A percentile compares a stretch with the other conserved stretches of the same genome.
Conservation (phyloP, 1,140 invertebrate species). For the Cephus cinctus region DNA sequence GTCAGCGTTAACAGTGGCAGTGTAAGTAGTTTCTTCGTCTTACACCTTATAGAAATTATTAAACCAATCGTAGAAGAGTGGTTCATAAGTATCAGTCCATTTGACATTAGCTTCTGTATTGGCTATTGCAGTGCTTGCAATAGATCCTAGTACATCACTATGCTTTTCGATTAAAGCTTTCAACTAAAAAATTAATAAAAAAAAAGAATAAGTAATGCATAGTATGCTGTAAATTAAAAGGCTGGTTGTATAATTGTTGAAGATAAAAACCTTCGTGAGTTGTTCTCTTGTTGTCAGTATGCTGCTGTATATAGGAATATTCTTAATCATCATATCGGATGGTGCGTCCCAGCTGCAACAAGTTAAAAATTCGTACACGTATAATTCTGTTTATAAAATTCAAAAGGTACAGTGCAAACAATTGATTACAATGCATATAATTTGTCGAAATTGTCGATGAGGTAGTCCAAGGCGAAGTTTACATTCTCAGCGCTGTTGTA, state of each 20-base stretch:
- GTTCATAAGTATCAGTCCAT: constrained; percentile 7
- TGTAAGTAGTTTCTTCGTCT: not conserved
- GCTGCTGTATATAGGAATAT: constrained; percentile 14
- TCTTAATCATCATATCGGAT: too few relatives aligned
- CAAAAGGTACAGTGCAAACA: constrained; percentile 10
- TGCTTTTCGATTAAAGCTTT: not conserved
- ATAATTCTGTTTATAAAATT: too few relatives aligned
- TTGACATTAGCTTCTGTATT: constrained; percentile 20
- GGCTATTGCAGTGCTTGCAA: not conserved
- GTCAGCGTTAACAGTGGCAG: constrained; percentile 3
- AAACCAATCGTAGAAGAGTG: not conserved
- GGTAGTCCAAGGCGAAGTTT: constrained; percentile 36
- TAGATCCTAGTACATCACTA: constrained; percentile 4
- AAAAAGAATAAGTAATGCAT: not conserved
- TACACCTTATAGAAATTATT: constrained; percentile 4
- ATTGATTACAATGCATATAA: not conserved
- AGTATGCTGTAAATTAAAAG: not conserved
- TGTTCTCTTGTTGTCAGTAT: constrained; percentile 11
- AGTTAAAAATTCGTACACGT: too few relatives aligned
- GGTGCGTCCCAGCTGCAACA: too few relatives aligned
- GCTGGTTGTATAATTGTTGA: too few relatives aligned
- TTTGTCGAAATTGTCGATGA: constrained; percentile 6
- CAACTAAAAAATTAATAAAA: constrained; percentile 21
- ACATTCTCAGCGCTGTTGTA: constrained; percentile 48
- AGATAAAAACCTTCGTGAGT: constrained; percentile 14